A percentile compares a stretch with the other conserved stretches of the same genome.
Conservation (phyloP, 2,888 invertebrate genomes). For the Papilio protenor region DNA sequence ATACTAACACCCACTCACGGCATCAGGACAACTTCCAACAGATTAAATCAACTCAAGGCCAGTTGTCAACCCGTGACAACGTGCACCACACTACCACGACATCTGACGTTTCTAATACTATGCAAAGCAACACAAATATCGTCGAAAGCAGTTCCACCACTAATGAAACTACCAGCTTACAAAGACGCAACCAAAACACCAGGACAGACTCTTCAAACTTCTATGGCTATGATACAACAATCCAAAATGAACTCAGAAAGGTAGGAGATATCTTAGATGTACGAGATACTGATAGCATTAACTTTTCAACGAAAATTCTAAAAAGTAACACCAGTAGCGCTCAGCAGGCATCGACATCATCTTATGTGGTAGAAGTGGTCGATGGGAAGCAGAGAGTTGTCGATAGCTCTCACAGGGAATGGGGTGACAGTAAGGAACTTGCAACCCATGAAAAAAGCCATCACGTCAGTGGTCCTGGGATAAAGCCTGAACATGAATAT, state of each 20-base stretch:
- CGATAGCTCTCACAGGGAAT: slow-evolving; percentile 85
- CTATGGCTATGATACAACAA: slow-evolving; percentile 77
- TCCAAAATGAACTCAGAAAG: slow-evolving; percentile 75
- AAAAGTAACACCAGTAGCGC: slow-evolving; percentile 84
- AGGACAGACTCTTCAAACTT: slow-evolving; percentile 78
- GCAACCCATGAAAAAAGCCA: slow-evolving; percentile 82
- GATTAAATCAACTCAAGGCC: slow-evolving; percentile 63
- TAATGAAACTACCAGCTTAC: slow-evolving; percentile 58
- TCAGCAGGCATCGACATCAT: slow-evolving; percentile 85
- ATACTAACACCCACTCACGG: slow-evolving; percentile 42
- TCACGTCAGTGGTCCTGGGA: slow-evolving; percentile 81
- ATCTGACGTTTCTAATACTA: slow-evolving; percentile 43
- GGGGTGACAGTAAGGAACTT: slow-evolving; percentile 81
- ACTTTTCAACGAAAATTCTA: slow-evolving; percentile 79
- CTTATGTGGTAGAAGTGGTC: slow-evolving; percentile 86
- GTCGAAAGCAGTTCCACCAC: slow-evolving; percentile 55
- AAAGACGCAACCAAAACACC: slow-evolving; percentile 61
- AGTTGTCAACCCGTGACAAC: slow-evolving; percentile 55
- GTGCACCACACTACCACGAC: slow-evolving; percentile 40
- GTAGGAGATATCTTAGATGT: slow-evolving; percentile 77
- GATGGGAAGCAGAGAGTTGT: slow-evolving; percentile 86
- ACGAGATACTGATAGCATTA: slow-evolving; percentile 67
- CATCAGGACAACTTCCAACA: slow-evolving; percentile 55
- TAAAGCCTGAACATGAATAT: slow-evolving; percentile 84
- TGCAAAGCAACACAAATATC: slow-evolving; percentile 54